Base-by-base conservation (phyloP, 1,140 invertebrate species). In the Drosophila subpulchrella region DNA sequence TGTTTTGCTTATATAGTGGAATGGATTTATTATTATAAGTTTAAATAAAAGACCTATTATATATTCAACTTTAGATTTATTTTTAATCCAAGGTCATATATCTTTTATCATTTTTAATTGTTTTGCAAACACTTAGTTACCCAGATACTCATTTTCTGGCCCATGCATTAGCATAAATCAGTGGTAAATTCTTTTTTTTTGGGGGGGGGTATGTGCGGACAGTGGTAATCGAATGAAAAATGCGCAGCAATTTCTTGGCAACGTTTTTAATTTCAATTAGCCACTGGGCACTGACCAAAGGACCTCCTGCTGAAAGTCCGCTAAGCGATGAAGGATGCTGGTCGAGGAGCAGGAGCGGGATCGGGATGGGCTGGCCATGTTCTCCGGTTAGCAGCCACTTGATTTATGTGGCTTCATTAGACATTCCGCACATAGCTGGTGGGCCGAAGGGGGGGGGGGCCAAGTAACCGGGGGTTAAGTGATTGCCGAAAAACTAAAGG, bases 361-460 rank as follows among this genome's bases (percentile, higher is more conserved):
- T 4, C 8, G 12, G 46, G 24, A 48, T 27, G 46, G 48, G 10
- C 41, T 11, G 41, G 41, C 41, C 41, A 42, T 73, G 61, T 42
- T 39, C 65, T 78, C 58, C 46, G 63, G 41, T 32, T 41, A 55
- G 55, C 72, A 17, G 55, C 41, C 82, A 90, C 77, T 91, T 91
- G 88, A 91, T 91, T 91, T 91, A 91, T 91, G 83, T 91, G 88
- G 88, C 86, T 91, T 88, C 83, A 91, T 91, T 91, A 91, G 74
- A 78, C 83, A 91, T 91, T 91, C 88, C 77, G 50, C 76, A 90
- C 73, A 90, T 86, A 73, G 44, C 42, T n/a, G 17, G 57, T 4
- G 58, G 20, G 6, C 24, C 11, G 20, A 1, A 10, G 17, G 38
- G 36, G 27, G 12, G 5, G 12, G 27, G 12, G 5, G 12, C 17